Base-by-base conservation (phyloP, 2,888 invertebrate genomes). In the Spodoptera littoralis region DNA sequence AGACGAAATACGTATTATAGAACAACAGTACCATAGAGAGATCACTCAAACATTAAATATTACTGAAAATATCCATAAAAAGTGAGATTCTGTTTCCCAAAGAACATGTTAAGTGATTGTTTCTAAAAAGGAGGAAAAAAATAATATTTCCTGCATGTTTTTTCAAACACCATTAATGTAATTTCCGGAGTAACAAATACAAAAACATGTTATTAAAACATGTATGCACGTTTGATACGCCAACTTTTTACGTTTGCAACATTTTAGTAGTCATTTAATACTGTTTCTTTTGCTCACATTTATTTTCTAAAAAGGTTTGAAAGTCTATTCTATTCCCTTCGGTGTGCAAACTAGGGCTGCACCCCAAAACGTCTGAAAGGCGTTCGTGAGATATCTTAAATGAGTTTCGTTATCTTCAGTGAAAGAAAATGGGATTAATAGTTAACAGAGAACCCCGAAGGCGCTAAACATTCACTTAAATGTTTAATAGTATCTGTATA, bases 401-500 rank as follows among this genome's bases (percentile, higher is more conserved):
- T 92, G 93, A 93, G 94, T 94, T 94, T 93, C 92, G 92, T 94
- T 94, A 94, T 94, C 94, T 93, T 82, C 75, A 82, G 87, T 88
- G 86, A 92, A 91, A 92, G 92, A 92, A 93, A 93, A 94, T 90
- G 88, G 92, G 88, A 92, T 93, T 92, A 93, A 92, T 93, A 94
- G 93, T 92, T 92, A 93, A 91, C 90, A 89, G 89, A 85, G 87
- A 86, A 87, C 86, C 85, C 85, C 83, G 78, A 82, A 85, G 86
- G 86, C 88, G 88, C 84, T 88, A 89, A 90, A 87, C 84, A 88
- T 86, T 76, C 77, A 77, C 80, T 82, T 78, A 76, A 80, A 81
- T 77, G 72, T 84, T 84, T 81, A 75, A 76, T 73, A 54, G 48
- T 60, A 47, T 45, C 22, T 45, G 50, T 12, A 45, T 36, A 36